Evolutionary conservation across 2,113 vertebrate genomes (phyloP).

Genomic region (Cervus canadensis): DNA sequence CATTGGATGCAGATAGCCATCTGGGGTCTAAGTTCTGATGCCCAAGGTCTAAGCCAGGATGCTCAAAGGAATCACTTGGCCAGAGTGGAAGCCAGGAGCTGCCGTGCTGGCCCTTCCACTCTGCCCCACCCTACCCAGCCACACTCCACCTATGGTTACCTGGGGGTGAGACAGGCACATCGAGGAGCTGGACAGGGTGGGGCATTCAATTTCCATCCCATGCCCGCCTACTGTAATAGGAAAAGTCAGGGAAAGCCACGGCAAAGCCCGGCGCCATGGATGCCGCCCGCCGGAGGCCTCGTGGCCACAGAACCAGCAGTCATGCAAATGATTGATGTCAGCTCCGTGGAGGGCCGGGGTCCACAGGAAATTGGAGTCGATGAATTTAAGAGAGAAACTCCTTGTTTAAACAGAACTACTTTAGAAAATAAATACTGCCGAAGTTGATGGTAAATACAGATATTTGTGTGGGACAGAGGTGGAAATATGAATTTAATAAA

Average conservation of each 20-base stretch:
- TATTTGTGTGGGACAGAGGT: slow-evolving; percentile 38
- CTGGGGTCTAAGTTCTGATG: neutral
- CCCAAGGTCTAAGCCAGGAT: neutral
- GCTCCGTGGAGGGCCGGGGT: neutral
- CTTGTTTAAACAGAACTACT: slow-evolving; percentile 69
- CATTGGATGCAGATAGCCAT: neutral
- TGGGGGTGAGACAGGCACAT: neutral
- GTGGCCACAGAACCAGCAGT: neutral
- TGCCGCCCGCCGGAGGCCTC: slow-evolving; percentile 37
- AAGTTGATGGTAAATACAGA: slow-evolving; percentile 57
- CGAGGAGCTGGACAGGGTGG: neutral
- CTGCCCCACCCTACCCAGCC: neutral
- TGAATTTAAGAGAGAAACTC: slow-evolving; percentile 69
- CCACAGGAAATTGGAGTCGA: slow-evolving; percentile 59
- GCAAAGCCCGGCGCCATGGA: neutral
- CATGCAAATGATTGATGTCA: slow-evolving; percentile 49
- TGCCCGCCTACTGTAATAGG: neutral
- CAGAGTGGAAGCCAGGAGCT: neutral
- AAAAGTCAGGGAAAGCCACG: neutral
- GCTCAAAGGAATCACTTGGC: neutral
- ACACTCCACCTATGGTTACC: neutral
- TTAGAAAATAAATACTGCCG: slow-evolving; percentile 69
- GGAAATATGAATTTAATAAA: slow-evolving; percentile 64
- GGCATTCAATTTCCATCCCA: neutral
- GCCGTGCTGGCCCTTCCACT: neutral